Evolutionary conservation across 2,888 invertebrate species (phyloP), one percentile per base, ranked within the genome.

Genomic region (Stenodema calcarata): DNA sequence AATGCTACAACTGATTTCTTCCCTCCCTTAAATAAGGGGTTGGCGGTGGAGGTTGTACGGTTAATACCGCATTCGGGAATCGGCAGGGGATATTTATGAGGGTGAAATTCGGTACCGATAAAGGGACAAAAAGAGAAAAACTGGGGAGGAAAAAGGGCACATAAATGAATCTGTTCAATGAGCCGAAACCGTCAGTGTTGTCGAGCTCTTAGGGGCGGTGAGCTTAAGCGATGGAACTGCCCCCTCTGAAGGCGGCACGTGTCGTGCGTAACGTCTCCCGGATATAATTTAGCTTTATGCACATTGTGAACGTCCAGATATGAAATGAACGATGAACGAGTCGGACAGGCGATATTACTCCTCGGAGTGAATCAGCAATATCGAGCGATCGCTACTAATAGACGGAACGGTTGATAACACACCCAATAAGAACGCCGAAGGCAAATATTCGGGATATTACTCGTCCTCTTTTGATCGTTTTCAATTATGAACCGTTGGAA

Each of bases 201-300:
- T n/a, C n/a, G n/a, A n/a, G n/a, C n/a, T n/a, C n/a, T n/a, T n/a
- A n/a, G n/a, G n/a, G n/a, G n/a, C n/a, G n/a, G n/a, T n/a, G n/a
- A n/a, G n/a, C n/a, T n/a, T n/a, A n/a, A n/a, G n/a, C n/a, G n/a
- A n/a, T n/a, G n/a, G n/a, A n/a, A n/a, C n/a, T n/a, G n/a, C n/a
- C n/a, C 7, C 62, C 62, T 35, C 78, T 12, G 78, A 44, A 44
- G 78, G 75, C 44, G 78, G 44, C 78, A 78, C 78, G 78, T 78
- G 78, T 23, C 44, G 42, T 16, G 78, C 78, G 42, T 44, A 42
- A 78, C 78, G 78, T 42, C 78, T 23, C 44, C 44, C 78, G 78
- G 78, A 78, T 78, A 78, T 44, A 78, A 78, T 78, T 78, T 78
- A 78, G 78, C 78, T 44, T 78, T 16, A 54, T 54, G 54, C 54